Evolutionary conservation across 2,797 vertebrate genomes (phyloP), one percentile per base, ranked within the genome.

Genomic region (Spheniscus humboldti): DNA sequence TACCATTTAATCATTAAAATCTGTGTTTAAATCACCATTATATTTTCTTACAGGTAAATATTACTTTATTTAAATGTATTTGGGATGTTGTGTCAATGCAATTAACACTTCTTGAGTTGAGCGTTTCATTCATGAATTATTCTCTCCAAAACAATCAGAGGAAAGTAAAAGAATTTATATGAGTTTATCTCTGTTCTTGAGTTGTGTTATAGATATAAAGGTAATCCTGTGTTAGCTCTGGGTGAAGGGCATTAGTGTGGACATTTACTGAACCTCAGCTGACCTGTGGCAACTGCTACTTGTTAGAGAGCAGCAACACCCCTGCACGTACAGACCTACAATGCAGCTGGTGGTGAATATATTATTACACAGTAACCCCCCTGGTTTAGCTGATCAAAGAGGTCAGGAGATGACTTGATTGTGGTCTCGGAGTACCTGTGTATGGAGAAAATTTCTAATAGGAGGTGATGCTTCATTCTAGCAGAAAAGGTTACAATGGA

Each of bases 261-360:
- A 67, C 63, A 18, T 69, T 89, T 71, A 37, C 68, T 45, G 84
- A 76, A 53, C 63, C 80, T 93, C 88, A 85, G 59, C 56, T 94
- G 94, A 96, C 80, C 96, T 91, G 67, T 82, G 84, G 78, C 72
- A 79, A 91, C 86, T 73, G 47, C 88, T 79, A 4, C 86, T 94
- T 71, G 48, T 91, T 56, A 87, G 35, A 79, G 80, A 83, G 59
- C 88, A 92, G 68, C 43, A 86, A 5, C 57, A 71, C 48, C 78
- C 37, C 53, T 43, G 86, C 15, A 6, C 14, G 33, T 68, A 27
- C 48, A 7, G 28, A 86, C 55, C 86, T 47, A 59, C 63, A 41
- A 66, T 23, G 50, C 57, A 88, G 76, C 47, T 4, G 6, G 60
- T 18, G 47, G 73, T 75, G 84, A 92, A 89, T 56, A 6, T 10